phyloP scores from a whole-genome alignment of 2,113 vertebrate genomes.

The Sialia sialis region DNA sequence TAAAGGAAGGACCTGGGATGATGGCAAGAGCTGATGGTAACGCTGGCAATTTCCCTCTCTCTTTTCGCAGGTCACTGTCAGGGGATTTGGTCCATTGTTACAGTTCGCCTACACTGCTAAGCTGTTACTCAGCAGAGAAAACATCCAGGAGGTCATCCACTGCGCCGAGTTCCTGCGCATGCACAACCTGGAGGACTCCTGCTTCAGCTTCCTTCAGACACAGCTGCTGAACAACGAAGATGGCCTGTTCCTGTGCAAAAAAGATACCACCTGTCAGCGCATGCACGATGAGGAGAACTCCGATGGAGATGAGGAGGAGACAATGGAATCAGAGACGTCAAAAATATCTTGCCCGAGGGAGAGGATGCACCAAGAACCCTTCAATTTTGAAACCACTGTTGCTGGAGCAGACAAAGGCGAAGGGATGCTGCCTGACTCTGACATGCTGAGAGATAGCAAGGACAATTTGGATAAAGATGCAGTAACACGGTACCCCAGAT shows the following conservation, averaged over 20 bases:
- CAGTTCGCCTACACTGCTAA: slow-evolving; percentile 99
- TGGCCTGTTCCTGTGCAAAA: slow-evolving; percentile 85
- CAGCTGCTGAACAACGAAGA: slow-evolving; percentile 93
- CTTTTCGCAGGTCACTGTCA: slow-evolving; percentile 91
- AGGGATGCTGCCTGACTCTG: slow-evolving; percentile 71
- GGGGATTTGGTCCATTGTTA: slow-evolving; percentile 96
- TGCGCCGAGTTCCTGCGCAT: slow-evolving; percentile 97
- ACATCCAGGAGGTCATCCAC: slow-evolving; percentile 98
- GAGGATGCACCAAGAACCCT: slow-evolving; percentile 75
- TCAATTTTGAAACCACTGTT: slow-evolving; percentile 72
- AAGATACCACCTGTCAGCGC: slow-evolving; percentile 77
- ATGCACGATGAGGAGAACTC: slow-evolving; percentile 78
- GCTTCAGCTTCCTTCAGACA: slow-evolving; percentile 98
- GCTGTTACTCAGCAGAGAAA: slow-evolving; percentile 98
- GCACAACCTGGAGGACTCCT: slow-evolving; percentile 99
- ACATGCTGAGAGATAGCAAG: slow-evolving; percentile 74
- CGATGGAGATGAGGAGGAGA: slow-evolving; percentile 82
- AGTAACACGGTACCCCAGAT: slow-evolving; percentile 91
- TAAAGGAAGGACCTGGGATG: slow-evolving; percentile 70
- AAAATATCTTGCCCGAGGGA: slow-evolving; percentile 81
- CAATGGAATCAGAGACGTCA: slow-evolving; percentile 76
- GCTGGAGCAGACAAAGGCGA: slow-evolving; percentile 77
- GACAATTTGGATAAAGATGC: slow-evolving; percentile 83
- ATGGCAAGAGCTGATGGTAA: slow-evolving; percentile 80
- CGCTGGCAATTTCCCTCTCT: slow-evolving; percentile 76